Evolutionary conservation across 2,888 invertebrate genomes (phyloP).

Genomic region (Caenorhabditis afra): DNA sequence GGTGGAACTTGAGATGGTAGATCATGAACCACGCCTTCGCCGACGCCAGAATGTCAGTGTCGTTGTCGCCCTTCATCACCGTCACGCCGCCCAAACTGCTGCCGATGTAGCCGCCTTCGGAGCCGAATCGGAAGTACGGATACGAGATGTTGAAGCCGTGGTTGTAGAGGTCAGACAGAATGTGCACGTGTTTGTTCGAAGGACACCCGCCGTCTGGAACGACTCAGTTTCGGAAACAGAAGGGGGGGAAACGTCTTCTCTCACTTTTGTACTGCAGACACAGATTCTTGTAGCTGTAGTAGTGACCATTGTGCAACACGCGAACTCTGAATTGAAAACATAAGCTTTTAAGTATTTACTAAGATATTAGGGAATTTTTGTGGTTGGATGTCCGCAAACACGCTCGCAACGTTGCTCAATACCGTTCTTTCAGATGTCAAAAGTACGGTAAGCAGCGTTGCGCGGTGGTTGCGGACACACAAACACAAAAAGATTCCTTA

Average conservation of each 20-base stretch:
- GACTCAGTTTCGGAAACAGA: neutral
- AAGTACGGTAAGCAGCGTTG: no score
- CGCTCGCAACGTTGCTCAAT: no score
- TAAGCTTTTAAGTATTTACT: no score
- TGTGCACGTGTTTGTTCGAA: constrained; percentile 77
- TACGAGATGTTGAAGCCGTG: constrained; percentile 79
- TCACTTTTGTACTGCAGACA: constrained; percentile 75
- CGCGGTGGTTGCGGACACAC: no score
- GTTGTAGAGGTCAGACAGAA: constrained; percentile 76
- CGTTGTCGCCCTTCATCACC: constrained; percentile 71
- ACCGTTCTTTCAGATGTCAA: no score
- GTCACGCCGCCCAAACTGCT: constrained; percentile 78
- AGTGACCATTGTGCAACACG: constrained; percentile 70
- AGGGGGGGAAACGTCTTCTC: neutral
- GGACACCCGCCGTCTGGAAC: constrained; percentile 69
- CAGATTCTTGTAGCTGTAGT: constrained; percentile 76
- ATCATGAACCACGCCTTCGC: constrained; percentile 80
- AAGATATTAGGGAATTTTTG: no score
- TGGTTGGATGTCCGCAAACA: no score
- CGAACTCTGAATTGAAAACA: constrained; percentile 49
- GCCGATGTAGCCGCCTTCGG: constrained; percentile 77
- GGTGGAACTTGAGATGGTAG: constrained; percentile 80
- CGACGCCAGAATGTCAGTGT: constrained; percentile 68
- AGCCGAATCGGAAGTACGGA: constrained; percentile 78
- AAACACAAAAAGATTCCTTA: no score